Evolutionary conservation across 2,113 vertebrate species (phyloP), one percentile per base, ranked within the genome.

Genomic region (Cyprinus carpio): DNA sequence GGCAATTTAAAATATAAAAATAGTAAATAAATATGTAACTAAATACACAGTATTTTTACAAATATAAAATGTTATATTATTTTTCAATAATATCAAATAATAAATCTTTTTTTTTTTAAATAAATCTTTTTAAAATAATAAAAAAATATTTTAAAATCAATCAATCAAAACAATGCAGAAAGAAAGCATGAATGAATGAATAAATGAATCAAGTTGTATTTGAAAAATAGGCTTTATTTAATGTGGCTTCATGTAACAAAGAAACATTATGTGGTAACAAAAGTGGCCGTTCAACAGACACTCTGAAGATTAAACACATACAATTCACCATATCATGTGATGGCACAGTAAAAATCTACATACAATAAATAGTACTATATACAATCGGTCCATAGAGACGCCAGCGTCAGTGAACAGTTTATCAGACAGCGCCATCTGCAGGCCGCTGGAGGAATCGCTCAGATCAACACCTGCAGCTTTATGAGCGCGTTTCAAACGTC

Each of bases 231-330:
- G 64, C 4, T 58, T 82, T 72, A 65, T 31, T 29, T 43, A 25
- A 81, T 81, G 43, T 27, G 72, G 18, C n/a, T 75, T 13, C 6
- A 69, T 11, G 46, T 65, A 87, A 85, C 46, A 75, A 76, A 31
- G 62, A 85, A 27, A 13, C 54, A 79, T 85, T 27, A 58, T 27
- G 25, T 8, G 13, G 67, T 43, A 84, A 60, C 34, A 77, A 72
- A 80, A 6, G 81, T 86, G 69, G 37, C 85, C 72, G 87, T 67
- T 64, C 87, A 84, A 83, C 87, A 86, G 85, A 64, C 56, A 75
- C 54, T 49, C 6, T 16, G 12, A 67, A 9, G 2, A 82, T n/a
- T 29, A 15, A 58, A 78, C 13, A 82, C n/a, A 71, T 3, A 20
- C n/a, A 27, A 60, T 31, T 85, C 23, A 25, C 10, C 46, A 75